Percentiles rank a stretch among this genome's conserved stretches.
Evolutionary conservation across 2,113 vertebrate genomes (phyloP).

Genomic region (Oryzias melastigma): DNA sequence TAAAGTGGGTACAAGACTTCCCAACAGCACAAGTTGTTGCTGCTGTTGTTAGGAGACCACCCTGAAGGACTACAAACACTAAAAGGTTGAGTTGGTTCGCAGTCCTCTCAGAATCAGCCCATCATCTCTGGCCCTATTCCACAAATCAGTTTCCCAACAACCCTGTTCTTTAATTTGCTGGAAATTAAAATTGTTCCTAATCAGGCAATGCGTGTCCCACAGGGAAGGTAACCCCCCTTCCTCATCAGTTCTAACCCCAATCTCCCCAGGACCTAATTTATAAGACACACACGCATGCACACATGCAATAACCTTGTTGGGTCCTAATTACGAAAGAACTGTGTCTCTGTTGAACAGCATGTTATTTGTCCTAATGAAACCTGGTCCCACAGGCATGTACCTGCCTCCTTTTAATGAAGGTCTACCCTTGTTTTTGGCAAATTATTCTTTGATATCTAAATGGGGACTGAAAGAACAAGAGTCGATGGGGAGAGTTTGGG

Average conservation of each 20-base stretch:
- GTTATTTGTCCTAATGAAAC: conserved; percentile 60
- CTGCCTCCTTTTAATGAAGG: conserved; percentile 26
- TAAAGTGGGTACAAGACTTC: too few species aligned
- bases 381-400: conserved; percentile 48
- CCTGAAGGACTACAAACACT: not conserved
- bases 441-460: conserved; percentile 34
- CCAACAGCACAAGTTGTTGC: too few species aligned
- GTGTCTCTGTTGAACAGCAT: conserved; percentile 46
- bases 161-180: conserved; percentile 54
- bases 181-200: conserved; percentile 61
- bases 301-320: conserved; percentile 51
- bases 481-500: not conserved
- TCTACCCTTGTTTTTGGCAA: conserved; percentile 36
- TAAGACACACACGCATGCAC: conserved; percentile 35
- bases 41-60: not conserved
- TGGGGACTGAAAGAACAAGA: not conserved
- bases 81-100: conserved; percentile 13
- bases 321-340: conserved; percentile 56
- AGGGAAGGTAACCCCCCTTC: conserved; percentile 37
- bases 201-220: conserved; percentile 57
- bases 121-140: conserved; percentile 38
- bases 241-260: conserved; percentile 38
- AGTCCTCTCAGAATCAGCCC: conserved; percentile 17
- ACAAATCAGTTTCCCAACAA: conserved; percentile 49
- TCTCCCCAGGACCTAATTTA: conserved; percentile 63